These are phyloP conservation scores for Arenaria interpres DNA, from an alignment of 2,113 vertebrate genomes.

Conservation along the genomic window DNA sequence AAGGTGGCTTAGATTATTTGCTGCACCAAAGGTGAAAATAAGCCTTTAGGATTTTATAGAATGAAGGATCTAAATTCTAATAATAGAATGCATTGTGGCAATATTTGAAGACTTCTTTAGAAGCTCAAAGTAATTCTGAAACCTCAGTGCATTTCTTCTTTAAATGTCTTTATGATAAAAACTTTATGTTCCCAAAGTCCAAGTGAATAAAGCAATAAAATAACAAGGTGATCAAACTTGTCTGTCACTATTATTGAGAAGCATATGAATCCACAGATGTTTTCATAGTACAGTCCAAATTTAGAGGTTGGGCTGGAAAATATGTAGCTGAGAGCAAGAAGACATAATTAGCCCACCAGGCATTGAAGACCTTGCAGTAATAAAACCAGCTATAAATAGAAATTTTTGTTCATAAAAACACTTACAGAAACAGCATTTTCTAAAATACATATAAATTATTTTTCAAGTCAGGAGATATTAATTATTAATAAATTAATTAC, in stretches of 20 bases:
- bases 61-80: neutral
- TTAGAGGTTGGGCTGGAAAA: neutral
- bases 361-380: neutral
- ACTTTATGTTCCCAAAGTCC: neutral
- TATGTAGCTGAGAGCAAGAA: neutral
- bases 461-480: neutral
- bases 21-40: neutral
- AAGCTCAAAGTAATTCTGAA: neutral
- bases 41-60: neutral
- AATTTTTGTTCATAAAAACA: neutral
- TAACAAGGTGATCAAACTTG: neutral
- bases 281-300: neutral
- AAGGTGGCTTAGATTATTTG: neutral
- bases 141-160: neutral
- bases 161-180: neutral
- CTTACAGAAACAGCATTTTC: neutral
- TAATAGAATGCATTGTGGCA: neutral
- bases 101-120: neutral
- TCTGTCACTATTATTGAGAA: neutral
- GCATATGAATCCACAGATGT: neutral
- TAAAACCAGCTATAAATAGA: neutral
- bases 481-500: conserved; percentile 49
- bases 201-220: neutral
- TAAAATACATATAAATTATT: neutral
- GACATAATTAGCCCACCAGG: neutral